phyloP scores from a whole-genome alignment of 2,888 invertebrate species.

The Lapara coniferarum region DNA sequence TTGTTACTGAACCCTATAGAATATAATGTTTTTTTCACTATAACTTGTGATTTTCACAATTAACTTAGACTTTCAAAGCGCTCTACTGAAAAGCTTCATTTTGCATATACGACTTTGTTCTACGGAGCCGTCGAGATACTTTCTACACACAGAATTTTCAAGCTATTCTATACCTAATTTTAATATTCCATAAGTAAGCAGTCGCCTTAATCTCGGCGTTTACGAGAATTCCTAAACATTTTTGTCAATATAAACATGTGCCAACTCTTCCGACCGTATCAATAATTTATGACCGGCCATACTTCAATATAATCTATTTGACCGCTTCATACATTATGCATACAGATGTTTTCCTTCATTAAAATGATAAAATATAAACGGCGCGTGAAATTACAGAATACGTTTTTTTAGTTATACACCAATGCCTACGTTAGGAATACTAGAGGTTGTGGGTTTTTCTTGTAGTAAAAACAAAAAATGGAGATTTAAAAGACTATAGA shows the following conservation, averaged over 20 bases:
- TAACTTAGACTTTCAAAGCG: too few species aligned
- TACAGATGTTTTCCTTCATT: conserved; percentile 3
- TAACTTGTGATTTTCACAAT: too few species aligned
- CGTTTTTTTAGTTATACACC: neutral
- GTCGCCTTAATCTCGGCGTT: neutral
- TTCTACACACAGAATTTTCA: too few species aligned
- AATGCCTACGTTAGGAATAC: neutral
- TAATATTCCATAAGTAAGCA: neutral
- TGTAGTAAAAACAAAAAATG: too few species aligned
- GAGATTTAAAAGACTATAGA: too few species aligned
- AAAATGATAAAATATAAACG: neutral
- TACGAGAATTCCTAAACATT: neutral
- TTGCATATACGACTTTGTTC: too few species aligned
- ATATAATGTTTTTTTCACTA: too few species aligned
- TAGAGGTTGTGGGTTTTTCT: too few species aligned
- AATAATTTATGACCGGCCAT: conserved; percentile 8
- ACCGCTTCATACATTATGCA: conserved; percentile 22
- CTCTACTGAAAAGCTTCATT: too few species aligned
- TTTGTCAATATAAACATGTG: conserved; percentile 9
- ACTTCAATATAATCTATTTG: conserved; percentile 19
- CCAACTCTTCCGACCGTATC: neutral
- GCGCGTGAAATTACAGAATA: neutral
- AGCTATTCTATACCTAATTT: neutral
- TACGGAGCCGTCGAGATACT: too few species aligned
- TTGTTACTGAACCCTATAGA: too few species aligned